phyloP scores from a whole-genome alignment of 2,888 invertebrate species.

The Perithous albicinctus region DNA sequence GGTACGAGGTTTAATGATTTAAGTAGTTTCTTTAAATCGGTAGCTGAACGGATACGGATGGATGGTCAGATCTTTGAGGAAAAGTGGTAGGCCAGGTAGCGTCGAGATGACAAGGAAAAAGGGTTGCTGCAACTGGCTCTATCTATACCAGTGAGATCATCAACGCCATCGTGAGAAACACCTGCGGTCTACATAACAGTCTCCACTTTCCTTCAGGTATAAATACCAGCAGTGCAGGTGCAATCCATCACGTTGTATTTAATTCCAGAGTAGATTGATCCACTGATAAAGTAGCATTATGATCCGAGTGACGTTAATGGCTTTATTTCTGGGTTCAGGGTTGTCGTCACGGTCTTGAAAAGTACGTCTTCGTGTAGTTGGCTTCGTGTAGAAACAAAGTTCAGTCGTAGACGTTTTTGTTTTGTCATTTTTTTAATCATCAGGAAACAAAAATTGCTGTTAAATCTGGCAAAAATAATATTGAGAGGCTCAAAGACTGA shows the following conservation, averaged over 20 bases:
- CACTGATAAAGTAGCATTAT: neutral
- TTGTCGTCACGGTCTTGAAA: neutral
- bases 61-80: neutral
- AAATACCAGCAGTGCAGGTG: neutral
- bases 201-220: neutral
- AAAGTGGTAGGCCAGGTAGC: neutral
- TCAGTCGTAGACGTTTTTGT: neutral
- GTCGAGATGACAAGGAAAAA: constrained; percentile 26
- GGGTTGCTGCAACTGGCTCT: neutral
- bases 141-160: neutral
- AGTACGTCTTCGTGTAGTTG: neutral
- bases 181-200: neutral
- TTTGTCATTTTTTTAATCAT: too few relatives aligned
- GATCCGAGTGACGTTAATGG: neutral
- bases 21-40: too few relatives aligned
- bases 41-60: neutral
- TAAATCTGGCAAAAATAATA: too few relatives aligned
- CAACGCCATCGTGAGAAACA: neutral
- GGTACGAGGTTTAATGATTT: too few relatives aligned
- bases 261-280: neutral
- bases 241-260: neutral
- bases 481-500: too few relatives aligned
- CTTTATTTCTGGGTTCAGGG: neutral
- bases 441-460: too few relatives aligned
- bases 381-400: neutral